These are phyloP conservation scores for Bettongia penicillata DNA, from an alignment of 2,113 vertebrate genomes.

Conservation along the genomic window DNA sequence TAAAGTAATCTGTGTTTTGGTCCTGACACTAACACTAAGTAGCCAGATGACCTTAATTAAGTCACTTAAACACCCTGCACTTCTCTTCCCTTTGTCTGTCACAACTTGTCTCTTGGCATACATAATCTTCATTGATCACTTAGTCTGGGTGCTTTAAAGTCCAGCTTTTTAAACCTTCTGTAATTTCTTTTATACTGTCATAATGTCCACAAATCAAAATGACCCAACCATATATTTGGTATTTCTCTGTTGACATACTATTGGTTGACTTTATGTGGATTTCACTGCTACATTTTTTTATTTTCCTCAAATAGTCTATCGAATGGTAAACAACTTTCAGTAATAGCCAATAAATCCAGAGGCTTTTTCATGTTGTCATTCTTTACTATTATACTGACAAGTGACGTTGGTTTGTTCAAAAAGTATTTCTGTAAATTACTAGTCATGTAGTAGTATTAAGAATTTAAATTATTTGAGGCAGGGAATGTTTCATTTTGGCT, in stretches of 20 bases:
- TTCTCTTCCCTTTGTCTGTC: not conserved
- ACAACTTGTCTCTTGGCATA: not conserved
- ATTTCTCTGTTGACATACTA: not conserved
- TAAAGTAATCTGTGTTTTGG: not conserved
- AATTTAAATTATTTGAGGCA: not conserved
- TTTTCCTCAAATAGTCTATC: not conserved
- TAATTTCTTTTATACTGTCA: not conserved
- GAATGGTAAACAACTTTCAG: not conserved
- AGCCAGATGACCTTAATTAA: not conserved
- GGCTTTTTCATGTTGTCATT: not conserved
- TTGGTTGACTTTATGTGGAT: not conserved
- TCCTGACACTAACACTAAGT: not conserved
- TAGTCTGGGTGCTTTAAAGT: not conserved
- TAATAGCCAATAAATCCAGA: not conserved
- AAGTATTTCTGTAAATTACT: not conserved
- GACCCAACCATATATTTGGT: not conserved
- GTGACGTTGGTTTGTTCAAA: not conserved
- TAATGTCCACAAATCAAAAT: not conserved
- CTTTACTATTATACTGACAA: not conserved
- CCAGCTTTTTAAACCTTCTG: not conserved
- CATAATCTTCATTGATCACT: not conserved
- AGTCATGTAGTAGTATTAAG: not conserved
- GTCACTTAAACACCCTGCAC: not conserved
- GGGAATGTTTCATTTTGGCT: not conserved
- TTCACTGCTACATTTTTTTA: not conserved